A percentile compares a stretch with the other conserved stretches of the same genome.
phyloP scores from a whole-genome alignment of 1,140 invertebrate genomes.

The Globodera rostochiensis region DNA sequence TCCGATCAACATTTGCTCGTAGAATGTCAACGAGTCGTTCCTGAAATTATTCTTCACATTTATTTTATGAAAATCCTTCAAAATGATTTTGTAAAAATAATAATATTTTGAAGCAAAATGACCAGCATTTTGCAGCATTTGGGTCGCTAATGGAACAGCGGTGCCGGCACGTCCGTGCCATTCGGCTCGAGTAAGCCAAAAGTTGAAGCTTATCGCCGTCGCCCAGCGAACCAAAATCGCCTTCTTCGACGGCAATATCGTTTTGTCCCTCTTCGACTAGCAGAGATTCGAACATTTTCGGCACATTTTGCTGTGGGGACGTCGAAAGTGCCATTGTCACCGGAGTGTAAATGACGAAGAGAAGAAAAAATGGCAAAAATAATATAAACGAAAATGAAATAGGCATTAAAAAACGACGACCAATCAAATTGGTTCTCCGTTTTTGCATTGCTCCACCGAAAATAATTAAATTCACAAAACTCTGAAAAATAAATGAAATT shows the following conservation, averaged over 20 bases:
- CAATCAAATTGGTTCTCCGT: neutral
- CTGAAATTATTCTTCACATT: neutral
- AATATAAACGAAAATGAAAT: neutral
- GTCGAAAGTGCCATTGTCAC: conserved; percentile 7
- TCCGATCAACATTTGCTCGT: conserved; percentile 1
- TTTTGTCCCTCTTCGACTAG: neutral
- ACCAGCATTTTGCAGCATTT: neutral
- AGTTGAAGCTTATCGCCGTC: neutral
- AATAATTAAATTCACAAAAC: neutral
- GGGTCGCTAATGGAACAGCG: conserved; percentile 12
- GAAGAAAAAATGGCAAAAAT: neutral
- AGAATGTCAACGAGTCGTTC: neutral
- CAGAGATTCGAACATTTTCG: neutral
- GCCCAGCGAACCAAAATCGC: neutral
- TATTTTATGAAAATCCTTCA: neutral
- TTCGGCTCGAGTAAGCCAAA: neutral
- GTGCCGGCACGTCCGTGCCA: conserved; percentile 1
- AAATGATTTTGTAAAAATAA: neutral
- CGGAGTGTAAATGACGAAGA: neutral
- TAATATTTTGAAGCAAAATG: neutral
- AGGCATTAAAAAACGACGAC: neutral
- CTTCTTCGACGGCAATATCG: too few species aligned
- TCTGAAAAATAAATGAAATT: too few species aligned
- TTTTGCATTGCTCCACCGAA: neutral
- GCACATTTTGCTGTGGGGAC: neutral